Conservation (phyloP, 2,113 vertebrate species). For the Ia io region DNA sequence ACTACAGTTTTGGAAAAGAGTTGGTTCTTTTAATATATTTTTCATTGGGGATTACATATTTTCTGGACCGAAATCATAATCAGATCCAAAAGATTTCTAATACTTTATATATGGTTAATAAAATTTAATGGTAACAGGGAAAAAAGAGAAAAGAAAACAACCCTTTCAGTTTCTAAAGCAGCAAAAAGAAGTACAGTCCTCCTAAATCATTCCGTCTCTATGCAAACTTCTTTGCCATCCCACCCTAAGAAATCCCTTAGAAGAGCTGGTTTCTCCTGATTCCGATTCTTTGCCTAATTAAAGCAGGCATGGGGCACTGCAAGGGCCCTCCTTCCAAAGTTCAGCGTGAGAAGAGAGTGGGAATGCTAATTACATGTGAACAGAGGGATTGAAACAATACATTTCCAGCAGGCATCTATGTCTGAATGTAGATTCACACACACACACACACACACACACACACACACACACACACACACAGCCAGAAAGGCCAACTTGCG, state of each 20-base stretch:
- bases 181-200: background rate
- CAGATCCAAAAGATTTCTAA: slow-evolving; percentile 51
- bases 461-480: background rate
- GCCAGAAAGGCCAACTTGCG: background rate
- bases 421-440: background rate
- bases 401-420: background rate
- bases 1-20: slow-evolving; percentile 51
- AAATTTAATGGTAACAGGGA: slow-evolving; percentile 27
- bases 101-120: slow-evolving; percentile 48
- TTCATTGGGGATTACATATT: slow-evolving; percentile 64
- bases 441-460: background rate
- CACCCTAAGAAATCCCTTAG: background rate
- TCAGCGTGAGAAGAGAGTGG: background rate
- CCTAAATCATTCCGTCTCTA: background rate
- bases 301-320: background rate
- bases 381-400: background rate
- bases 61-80: slow-evolving; percentile 56
- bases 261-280: background rate
- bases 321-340: background rate
- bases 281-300: background rate
- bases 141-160: slow-evolving; percentile 35
- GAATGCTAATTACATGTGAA: background rate
- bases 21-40: slow-evolving; percentile 41
- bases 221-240: background rate
- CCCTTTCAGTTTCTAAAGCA: slow-evolving; percentile 31